These are phyloP conservation scores for Drosophila sucinea DNA, from an alignment of 1,140 invertebrate species.

Conservation along the genomic window DNA sequence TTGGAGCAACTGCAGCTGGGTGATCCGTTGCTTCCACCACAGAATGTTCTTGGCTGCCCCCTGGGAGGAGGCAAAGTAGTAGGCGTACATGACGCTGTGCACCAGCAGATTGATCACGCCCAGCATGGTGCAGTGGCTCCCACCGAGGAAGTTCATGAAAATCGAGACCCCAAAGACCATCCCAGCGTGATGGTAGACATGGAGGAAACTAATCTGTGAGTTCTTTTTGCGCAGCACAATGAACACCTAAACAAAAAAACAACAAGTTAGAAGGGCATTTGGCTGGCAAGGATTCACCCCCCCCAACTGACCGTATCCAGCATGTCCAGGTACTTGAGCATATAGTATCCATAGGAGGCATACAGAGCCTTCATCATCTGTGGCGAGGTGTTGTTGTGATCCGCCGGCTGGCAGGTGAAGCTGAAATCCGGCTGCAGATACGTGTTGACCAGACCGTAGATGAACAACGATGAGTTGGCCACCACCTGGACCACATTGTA, in stretches of 20 bases:
- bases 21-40: slow-evolving; percentile 78
- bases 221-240: slow-evolving; percentile 92
- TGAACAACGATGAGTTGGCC: slow-evolving; percentile 86
- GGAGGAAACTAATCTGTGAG: slow-evolving; percentile 91
- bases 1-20: slow-evolving; percentile 70
- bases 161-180: slow-evolving; percentile 86
- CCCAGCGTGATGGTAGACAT: slow-evolving; percentile 92
- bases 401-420: slow-evolving; percentile 87
- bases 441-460: slow-evolving; percentile 84
- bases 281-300: neutral
- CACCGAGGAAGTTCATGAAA: slow-evolving; percentile 85
- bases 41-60: slow-evolving; percentile 82
- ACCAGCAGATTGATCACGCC: slow-evolving; percentile 74
- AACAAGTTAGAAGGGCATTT: neutral
- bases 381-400: slow-evolving; percentile 84
- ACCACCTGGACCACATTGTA: slow-evolving; percentile 92
- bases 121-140: slow-evolving; percentile 79
- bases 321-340: slow-evolving; percentile 85
- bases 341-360: slow-evolving; percentile 85
- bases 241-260: too few relatives aligned
- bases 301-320: slow-evolving; percentile 85
- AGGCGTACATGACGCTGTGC: slow-evolving; percentile 76
- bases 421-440: slow-evolving; percentile 85
- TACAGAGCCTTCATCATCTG: slow-evolving; percentile 85
- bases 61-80: slow-evolving; percentile 68